Percentiles rank a stretch among this genome's conserved stretches.
These are phyloP conservation scores for Nymphalis polychloros DNA, from an alignment of 2,888 invertebrate genomes.

Conservation along the genomic window DNA sequence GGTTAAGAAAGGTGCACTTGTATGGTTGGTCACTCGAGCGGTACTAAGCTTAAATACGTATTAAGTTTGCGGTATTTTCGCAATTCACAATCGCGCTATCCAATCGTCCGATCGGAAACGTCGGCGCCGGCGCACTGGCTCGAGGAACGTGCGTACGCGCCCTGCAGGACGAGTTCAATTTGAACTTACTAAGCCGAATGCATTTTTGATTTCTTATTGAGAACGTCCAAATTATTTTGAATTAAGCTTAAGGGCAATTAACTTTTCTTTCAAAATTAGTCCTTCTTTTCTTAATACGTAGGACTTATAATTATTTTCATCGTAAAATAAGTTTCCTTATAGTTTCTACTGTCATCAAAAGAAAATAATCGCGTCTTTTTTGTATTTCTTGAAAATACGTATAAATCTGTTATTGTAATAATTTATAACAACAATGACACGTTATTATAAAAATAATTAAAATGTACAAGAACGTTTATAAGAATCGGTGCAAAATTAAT, in stretches of 20 bases:
- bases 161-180: slow-evolving; percentile 59
- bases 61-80: slow-evolving; percentile 52
- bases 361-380: background rate
- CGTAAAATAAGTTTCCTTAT: too few relatives aligned
- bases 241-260: slow-evolving; percentile 53
- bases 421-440: background rate
- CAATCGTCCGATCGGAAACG: slow-evolving; percentile 69
- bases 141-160: slow-evolving; percentile 38
- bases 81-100: slow-evolving; percentile 52
- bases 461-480: background rate
- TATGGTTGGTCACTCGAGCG: slow-evolving; percentile 40
- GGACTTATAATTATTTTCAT: too few relatives aligned
- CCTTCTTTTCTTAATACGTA: too few relatives aligned
- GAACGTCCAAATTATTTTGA: slow-evolving; percentile 53
- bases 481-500: background rate
- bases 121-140: slow-evolving; percentile 67
- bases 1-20: slow-evolving; percentile 43
- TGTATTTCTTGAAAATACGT: background rate
- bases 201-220: slow-evolving; percentile 67
- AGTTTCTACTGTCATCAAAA: too few relatives aligned
- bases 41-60: slow-evolving; percentile 34
- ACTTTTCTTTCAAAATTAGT: slow-evolving; percentile 51
- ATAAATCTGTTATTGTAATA: background rate
- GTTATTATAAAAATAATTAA: background rate
- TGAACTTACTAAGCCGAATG: slow-evolving; percentile 60